These are phyloP conservation scores for Heliocidaris erythrogramma DNA, from an alignment of 35 echinoderm and acorn worm species.

Conservation along the genomic window DNA sequence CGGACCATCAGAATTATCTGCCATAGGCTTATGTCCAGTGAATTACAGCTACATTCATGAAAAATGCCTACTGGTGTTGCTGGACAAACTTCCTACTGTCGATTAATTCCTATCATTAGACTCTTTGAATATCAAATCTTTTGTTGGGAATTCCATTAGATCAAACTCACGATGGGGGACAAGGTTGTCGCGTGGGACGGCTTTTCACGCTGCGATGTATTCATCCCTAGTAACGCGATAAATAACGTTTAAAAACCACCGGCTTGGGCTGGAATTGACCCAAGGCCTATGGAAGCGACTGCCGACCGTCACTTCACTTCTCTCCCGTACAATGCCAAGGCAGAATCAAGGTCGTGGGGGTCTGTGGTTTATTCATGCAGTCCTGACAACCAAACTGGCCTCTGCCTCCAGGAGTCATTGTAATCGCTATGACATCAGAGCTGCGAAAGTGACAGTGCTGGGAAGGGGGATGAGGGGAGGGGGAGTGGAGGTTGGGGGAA, in stretches of 20 bases:
- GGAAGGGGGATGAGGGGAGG: not conserved
- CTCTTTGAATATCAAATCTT: not conserved
- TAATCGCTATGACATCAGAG: not conserved
- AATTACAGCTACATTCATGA: not conserved
- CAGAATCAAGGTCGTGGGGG: not conserved
- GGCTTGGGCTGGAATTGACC: not conserved
- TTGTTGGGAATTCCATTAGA: not conserved
- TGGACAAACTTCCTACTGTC: not conserved
- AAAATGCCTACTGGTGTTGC: not conserved
- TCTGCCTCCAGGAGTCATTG: not conserved
- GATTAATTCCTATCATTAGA: conserved; percentile 3
- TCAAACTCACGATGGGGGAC: not conserved
- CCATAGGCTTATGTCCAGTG: not conserved
- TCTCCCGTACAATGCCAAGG: not conserved
- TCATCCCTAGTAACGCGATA: conserved; percentile 9
- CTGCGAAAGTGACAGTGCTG: not conserved
- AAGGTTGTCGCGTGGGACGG: not conserved
- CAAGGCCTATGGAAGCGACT: not conserved
- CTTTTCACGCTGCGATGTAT: not conserved
- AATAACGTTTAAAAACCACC: conserved; percentile 11
- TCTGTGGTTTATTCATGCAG: not conserved
- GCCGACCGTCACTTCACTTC: not conserved
- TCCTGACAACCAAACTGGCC: conserved; percentile 3
- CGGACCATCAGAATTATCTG: not conserved
- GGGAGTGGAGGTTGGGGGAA: not conserved